Evolutionary conservation across 2,888 invertebrate genomes (phyloP), one percentile per base, ranked within the genome.

Genomic region (Sesamia inferens): DNA sequence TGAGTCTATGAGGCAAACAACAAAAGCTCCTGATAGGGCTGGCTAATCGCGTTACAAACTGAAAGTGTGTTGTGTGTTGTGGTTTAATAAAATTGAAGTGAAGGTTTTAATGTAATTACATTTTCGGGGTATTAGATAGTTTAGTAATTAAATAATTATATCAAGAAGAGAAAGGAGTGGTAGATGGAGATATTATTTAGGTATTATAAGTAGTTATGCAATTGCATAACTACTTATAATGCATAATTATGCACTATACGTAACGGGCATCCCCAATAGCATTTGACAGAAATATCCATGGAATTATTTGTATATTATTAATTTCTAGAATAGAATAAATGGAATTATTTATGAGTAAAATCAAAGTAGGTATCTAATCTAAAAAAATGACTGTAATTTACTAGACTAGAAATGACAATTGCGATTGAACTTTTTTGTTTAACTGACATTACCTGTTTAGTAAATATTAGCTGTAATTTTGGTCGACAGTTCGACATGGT

Each of bases 1-100:
- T 81, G 78, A 78, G 73, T 74, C 19, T 65, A 58, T 67, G 55
- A 72, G 58, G 64, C 68, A 70, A 75, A 68, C 69, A 76, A 59
- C 69, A 69, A 61, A 74, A 78, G 68, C 71, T 71, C 47, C 68
- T 74, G 68, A 74, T 74, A 68, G 57, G 16, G 31, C 58, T 81
- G 16, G 31, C 58, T 81, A 81, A 81, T 81, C 78, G 66, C 42
- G 68, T 75, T 80, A 68, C 55, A 47, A 76, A 79, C 80, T 71
- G 54, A 65, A 80, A 79, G 74, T 78, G 74, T 74, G 69, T 74
- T 69, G 57, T 66, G 74, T 79, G 66, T 79, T 78, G 79, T 79
- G 68, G 65, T 69, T 68, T 58, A 74, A 66, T 31, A 31, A 69
- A 66, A 78, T 69, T 74, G 66, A 78, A 74, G 79, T 47, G 61